Percentiles rank a stretch among this genome's conserved stretches.
phyloP scores from a whole-genome alignment of 2,797 vertebrate genomes.

The Chaenodraco wilsoni region DNA sequence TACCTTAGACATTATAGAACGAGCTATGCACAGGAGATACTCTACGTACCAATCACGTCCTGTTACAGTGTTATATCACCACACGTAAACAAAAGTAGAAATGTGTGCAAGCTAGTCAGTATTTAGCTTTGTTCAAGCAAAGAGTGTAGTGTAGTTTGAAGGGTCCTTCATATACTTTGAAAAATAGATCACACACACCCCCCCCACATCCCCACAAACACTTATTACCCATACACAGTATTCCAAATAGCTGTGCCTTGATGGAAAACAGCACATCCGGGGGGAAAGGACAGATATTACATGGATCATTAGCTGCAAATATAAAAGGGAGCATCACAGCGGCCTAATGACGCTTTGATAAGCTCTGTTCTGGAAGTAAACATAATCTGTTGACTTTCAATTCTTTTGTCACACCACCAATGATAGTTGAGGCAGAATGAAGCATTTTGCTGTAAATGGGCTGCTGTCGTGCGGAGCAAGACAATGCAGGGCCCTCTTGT shows the following conservation, averaged over 20 bases:
- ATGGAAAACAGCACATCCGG: slow-evolving; percentile 78
- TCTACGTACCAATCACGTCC: not conserved
- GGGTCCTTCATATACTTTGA: slow-evolving; percentile 85
- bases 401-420: slow-evolving; percentile 79
- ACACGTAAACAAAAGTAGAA: not conserved
- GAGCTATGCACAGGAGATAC: not conserved
- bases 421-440: slow-evolving; percentile 76
- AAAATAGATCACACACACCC: slow-evolving; percentile 48
- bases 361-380: slow-evolving; percentile 85
- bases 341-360: slow-evolving; percentile 87
- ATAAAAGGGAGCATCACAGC: slow-evolving; percentile 78
- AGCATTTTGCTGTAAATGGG: slow-evolving; percentile 66
- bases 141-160: slow-evolving; percentile 51
- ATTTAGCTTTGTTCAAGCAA: slow-evolving; percentile 1
- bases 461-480: slow-evolving; percentile 40
- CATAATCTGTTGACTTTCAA: slow-evolving; percentile 87
- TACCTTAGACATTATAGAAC: not conserved
- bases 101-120: not conserved
- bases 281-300: slow-evolving; percentile 85
- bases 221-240: slow-evolving; percentile 47
- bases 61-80: not conserved
- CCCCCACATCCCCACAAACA: slow-evolving; percentile 12
- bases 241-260: slow-evolving; percentile 79
- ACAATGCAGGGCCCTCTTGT: slow-evolving; percentile 43
- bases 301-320: slow-evolving; percentile 89